Evolutionary conservation across 1,140 invertebrate genomes (phyloP), one percentile per base, ranked within the genome.

Genomic region (Venturia canescens): DNA sequence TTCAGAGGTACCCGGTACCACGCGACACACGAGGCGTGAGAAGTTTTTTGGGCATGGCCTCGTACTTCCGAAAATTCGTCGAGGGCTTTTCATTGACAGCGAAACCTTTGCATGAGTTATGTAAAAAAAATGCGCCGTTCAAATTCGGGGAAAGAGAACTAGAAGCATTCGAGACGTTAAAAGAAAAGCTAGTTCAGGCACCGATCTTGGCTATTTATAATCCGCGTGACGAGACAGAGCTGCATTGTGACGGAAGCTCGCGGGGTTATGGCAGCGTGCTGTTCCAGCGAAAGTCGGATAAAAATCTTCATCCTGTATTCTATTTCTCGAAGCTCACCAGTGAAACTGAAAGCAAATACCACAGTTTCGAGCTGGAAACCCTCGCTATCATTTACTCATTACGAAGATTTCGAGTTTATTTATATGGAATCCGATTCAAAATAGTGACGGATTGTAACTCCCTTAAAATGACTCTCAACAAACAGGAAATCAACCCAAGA

Each of bases 361-460:
- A 82, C 9, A 88, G 85, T 27, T 94, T 67, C 15, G 38, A 44
- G 38, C 15, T 44, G 15, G 38, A 44, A 44, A 44, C 38, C 15
- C 15, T 44, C 6, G 92, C 93, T 0, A 89, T 93, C 15, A 44
- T 44, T 15, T 44, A 44, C 15, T 44, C 38, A 7, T 44, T 44
- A 15, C n/a, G n/a, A n/a, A n/a, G n/a, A n/a, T n/a, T n/a, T n/a
- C n/a, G n/a, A n/a, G n/a, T n/a, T n/a, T n/a, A 44, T 44, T 44
- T 18, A 86, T 74, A 76, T 26, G 86, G 84, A 27, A 80, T 80
- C n/a, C 15, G 70, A 6, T 84, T 83, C 82, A 78, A 80, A 48
- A 38, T 84, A 11, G 75, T 81, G 7, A 83, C 38, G 38, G 38
- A 44, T 44, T 44, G 82, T 29, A 29, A 44, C 16, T 69, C 82